Evolutionary conservation across 2,113 vertebrate species (phyloP), one percentile per base, ranked within the genome.

Genomic region (Phalacrocorax pelagicus): DNA sequence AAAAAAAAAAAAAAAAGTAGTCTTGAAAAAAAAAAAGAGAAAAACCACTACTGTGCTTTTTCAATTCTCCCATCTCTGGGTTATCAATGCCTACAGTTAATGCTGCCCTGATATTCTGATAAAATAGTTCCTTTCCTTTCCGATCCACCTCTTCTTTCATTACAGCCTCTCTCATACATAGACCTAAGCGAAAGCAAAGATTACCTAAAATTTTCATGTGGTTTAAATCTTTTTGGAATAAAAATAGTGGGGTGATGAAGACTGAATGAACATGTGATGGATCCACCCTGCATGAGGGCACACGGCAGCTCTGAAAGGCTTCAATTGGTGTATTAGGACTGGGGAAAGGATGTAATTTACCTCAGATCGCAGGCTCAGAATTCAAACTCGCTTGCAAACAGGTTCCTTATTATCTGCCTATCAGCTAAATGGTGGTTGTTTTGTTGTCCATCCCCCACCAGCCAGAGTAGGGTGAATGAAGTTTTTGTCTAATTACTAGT

Each of bases 401-500:
- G 3, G 5, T 47, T 57, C 30, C 6, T 71, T 88, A 52, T 51
- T 32, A 38, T 66, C 87, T 87, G 29, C 36, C 40, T 42, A 38
- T 80, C 83, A 72, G 46, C 78, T 91, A 38, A 89, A 85, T 62
- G 24, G 57, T 44, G 20, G 49, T 7, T 44, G 7, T 42, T 66
- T 44, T 70, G 15, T 51, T n/a, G 29, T 3, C 6, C 15, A 26
- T 21, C 29, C 20, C 6, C n/a, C 23, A 29, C 23, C 11, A 44
- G 14, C 42, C 42, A 44, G n/a, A 26, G 15, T 26, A n/a, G 32
- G 46, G 29, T 13, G 47, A 52, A 36, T 65, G 58, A 92, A 91
- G 61, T 82, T 95, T 84, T 93, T 32, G n/a, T 49, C 70, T 95
- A 91, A 95, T 97, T 92, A 72, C 26, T 32, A n/a, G 42, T 74